Evolutionary conservation across 2,888 invertebrate species (phyloP), one percentile per base, ranked within the genome.

Genomic region (Danaus chrysippus): DNA sequence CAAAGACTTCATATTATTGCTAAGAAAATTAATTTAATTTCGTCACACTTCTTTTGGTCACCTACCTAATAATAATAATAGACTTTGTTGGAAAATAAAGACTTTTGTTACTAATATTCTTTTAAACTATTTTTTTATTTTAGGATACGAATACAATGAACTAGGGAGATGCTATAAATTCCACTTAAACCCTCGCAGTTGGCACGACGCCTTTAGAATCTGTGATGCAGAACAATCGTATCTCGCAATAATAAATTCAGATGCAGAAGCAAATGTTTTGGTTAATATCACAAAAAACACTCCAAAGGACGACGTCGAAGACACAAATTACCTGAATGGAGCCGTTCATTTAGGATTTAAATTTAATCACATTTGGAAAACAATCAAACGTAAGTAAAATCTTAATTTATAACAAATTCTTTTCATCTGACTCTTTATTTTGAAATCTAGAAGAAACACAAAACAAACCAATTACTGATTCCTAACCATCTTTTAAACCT

Each of bases 101-200:
- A n/a, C n/a, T n/a, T 3, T 34, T 34, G 6, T 6, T 34, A 34
- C 2, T 34, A 34, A 34, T 34, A 34, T 34, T 34, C 6, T 34
- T 34, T 34, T 6, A 65, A 67, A 64, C 63, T 1, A n/a, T 43
- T 19, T 13, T 41, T 17, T 49, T 1, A 17, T 49, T 49, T 49
- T 17, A 87, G 87, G 73, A 62, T 88, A 88, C 67, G 64, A 67
- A 53, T 83, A 73, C 68, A 74, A 77, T 54, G 71, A 71, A 0
- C 58, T 74, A 3, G 80, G 79, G 1, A 77, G 75, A 67, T 88
- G 86, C 68, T 87, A 86, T 72, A 87, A 86, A 64, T 79, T 86
- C 62, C 86, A 87, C 62, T 62, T 78, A 15, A 70, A 68, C 0
- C 83, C 84, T 0, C 71, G 68, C 64, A 83, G 73, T 54, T 89